phyloP scores from a whole-genome alignment of 2,113 vertebrate species.

The Otis tarda region DNA sequence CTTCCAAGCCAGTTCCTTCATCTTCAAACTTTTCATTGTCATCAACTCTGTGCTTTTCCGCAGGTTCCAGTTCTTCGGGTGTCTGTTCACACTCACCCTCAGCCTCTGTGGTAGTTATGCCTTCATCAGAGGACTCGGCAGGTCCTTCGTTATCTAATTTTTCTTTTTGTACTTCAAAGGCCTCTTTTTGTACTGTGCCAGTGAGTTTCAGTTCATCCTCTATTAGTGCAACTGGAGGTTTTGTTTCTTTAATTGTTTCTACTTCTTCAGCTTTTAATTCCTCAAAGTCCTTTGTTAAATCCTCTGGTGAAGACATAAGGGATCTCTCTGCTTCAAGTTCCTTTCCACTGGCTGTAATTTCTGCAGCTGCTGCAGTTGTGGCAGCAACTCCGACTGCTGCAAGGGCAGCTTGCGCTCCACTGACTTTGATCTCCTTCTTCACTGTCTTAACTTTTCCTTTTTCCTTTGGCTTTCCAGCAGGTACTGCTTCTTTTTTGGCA shows the following conservation, averaged over 20 bases:
- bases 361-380: constrained; percentile 26
- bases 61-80: constrained; percentile 84
- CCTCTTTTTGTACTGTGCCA: constrained; percentile 71
- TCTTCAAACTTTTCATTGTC: constrained; percentile 91
- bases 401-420: constrained; percentile 59
- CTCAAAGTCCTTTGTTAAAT: constrained; percentile 96
- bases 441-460: constrained; percentile 83
- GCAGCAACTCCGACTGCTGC: constrained; percentile 34
- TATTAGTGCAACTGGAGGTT: constrained; percentile 68
- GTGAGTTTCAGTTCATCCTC: constrained; percentile 71
- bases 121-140: constrained; percentile 89
- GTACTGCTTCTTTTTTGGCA: constrained; percentile 79
- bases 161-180: constrained; percentile 81
- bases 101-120: constrained; percentile 90
- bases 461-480: constrained; percentile 83
- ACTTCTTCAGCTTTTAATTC: constrained; percentile 87
- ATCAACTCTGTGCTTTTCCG: constrained; percentile 79
- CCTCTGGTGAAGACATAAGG: constrained; percentile 94
- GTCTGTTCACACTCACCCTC: constrained; percentile 89
- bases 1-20: constrained; percentile 90
- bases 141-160: constrained; percentile 79
- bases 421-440: constrained; percentile 84
- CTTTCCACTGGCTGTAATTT: constrained; percentile 41
- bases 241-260: constrained; percentile 74
- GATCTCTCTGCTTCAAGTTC: constrained; percentile 85